Evolutionary conservation across 2,113 vertebrate species (phyloP), one percentile per base, ranked within the genome.

Genomic region (Telmatochromis sp.): DNA sequence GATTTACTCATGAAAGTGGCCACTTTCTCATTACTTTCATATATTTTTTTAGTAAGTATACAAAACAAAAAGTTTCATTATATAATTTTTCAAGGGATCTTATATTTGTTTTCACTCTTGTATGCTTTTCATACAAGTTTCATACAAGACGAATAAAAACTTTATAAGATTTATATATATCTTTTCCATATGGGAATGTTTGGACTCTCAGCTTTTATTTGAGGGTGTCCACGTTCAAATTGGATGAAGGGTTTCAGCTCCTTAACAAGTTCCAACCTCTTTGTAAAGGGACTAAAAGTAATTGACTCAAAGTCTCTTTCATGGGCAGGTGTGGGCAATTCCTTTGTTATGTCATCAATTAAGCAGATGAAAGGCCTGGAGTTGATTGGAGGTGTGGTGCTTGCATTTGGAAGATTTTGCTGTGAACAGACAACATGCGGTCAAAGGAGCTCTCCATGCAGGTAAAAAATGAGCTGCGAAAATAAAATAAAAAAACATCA

Each of bases 401-500:
- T 63, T 35, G 17, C 58, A 63, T 35, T 11, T 35, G 58, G 17
- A 63, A 63, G 58, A 35, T 35, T 63, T 63, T 2, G 31, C 31
- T 63, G 9, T 7, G 17, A 63, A 35, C 31, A n/a, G 6, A 63
- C 58, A 63, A 35, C 9, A 7, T 63, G 58, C 1, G 1, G 58
- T 35, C 31, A 63, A 12, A 63, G 31, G 31, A 35, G 9, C 0
- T 35, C 6, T 63, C 2, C 58, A 19, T 63, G 31, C 31, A 35
- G 31, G 0, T 63, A 33, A 63, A 19, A 63, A 35, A 60, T 10
- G 3, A 60, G 57, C 26, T 60, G 28, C 14, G 1, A 31, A 60
- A 60, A 60, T 2, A 6, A 3, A 31, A 31, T n/a, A 31, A 28
- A 17, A 31, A 17, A 55, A 0, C 7, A 60, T 60, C 26, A 0